Evolutionary conservation across 2,888 invertebrate species (phyloP).

Genomic region (Callinectes sapidus): DNA sequence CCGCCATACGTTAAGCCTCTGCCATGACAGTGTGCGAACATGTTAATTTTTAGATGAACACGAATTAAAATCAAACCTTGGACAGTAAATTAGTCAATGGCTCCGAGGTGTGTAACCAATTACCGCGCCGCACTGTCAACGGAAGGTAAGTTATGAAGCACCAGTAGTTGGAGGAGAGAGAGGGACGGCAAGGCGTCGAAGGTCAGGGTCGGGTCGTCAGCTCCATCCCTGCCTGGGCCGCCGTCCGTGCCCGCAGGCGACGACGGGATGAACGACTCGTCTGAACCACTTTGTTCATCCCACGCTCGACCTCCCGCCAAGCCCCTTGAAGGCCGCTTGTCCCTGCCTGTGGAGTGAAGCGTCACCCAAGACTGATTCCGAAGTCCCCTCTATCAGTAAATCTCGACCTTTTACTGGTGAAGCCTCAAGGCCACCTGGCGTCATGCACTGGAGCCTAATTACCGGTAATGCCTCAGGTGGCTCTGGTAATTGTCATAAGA

Average conservation of each 20-base stretch:
- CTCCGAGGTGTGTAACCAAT: constrained; percentile 18
- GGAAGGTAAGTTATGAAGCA: constrained; percentile 17
- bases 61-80: background rate
- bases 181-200: constrained; percentile 5
- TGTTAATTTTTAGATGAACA: constrained; percentile 28
- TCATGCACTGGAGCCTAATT: background rate
- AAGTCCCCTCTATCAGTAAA: background rate
- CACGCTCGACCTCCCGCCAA: constrained; percentile 16
- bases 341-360: background rate
- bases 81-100: background rate
- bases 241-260: background rate
- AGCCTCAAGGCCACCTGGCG: background rate
- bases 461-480: constrained; percentile 11
- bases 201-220: background rate
- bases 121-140: background rate
- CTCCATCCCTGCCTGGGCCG: background rate
- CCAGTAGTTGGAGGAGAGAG: constrained; percentile 8
- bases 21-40: background rate
- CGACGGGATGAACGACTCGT: background rate
- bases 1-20: background rate
- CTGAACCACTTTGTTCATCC: constrained; percentile 12
- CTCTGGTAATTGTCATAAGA: background rate
- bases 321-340: background rate
- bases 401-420: background rate
- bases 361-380: background rate